Evolutionary conservation across 2,113 vertebrate species (phyloP), one percentile per base, ranked within the genome.

Genomic region (Pelusios castaneus): DNA sequence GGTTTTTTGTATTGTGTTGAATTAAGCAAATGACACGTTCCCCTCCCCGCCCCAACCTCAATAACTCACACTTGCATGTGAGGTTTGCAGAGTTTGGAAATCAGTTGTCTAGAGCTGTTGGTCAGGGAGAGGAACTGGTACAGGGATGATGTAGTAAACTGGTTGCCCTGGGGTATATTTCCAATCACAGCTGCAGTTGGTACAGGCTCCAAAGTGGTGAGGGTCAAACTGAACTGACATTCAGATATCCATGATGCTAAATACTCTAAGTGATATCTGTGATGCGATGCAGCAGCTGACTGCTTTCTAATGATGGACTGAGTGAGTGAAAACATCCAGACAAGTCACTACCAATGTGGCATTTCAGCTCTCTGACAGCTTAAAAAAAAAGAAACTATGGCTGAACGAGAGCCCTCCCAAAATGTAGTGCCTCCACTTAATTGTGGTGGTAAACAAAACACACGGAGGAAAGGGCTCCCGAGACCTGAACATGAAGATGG

Each of bases 381-480:
- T 52, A 52, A 73, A 78, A 82, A 81, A 34, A 13, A n/a, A 67
- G 13, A 1, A 3, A 55, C 27, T 41, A 5, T 9, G 47, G 76
- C 55, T 8, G 84, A 80, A 31, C 0, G 1, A n/a, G 38, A 8
- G 51, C 19, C 45, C 45, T 54, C 31, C 87, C 51, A 80, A 52
- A 14, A 10, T 43, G 19, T 0, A 0, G 14, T 0, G 4, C 43
- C 63, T 47, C 2, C 22, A 52, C 87, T 83, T 75, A 14, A 76
- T 76, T 5, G 43, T 14, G 11, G 79, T 12, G 12, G 79, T n/a
- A 45, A 84, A 45, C 47, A 49, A 5, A 25, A 24, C 0, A 0
- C 34, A 8, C 0, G 1, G 79, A 21, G 27, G 6, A 22, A 45
- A 63, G 0, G 58, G 31, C 22, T 51, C 21, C 34, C 2, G 16